Evolutionary conservation across 2,797 vertebrate species (phyloP).

Genomic region (Sebastes goodei): DNA sequence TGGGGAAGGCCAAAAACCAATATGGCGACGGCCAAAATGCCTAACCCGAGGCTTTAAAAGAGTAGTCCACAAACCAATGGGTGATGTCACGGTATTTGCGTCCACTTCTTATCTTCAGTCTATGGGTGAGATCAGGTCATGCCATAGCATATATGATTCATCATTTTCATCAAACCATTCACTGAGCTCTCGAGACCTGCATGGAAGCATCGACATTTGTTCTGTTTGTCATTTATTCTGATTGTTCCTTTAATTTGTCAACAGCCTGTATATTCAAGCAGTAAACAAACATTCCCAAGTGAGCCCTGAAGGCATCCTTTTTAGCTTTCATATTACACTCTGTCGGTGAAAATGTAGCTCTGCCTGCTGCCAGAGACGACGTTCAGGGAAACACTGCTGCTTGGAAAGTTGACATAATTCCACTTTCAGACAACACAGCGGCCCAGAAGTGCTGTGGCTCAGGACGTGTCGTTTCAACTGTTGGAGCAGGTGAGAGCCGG

Average conservation of each 20-base stretch:
- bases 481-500: conserved; percentile 32
- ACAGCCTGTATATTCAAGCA: conserved; percentile 15
- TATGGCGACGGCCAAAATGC: no score
- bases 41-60: no score
- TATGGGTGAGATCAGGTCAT: background rate
- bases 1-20: no score
- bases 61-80: no score
- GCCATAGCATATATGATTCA: background rate
- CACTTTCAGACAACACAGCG: conserved; percentile 14
- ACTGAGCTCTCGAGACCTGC: background rate
- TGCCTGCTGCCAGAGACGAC: conserved; percentile 30
- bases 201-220: background rate
- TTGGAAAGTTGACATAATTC: conserved; percentile 43
- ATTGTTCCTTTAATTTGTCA: conserved; percentile 28
- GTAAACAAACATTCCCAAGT: conserved; percentile 33
- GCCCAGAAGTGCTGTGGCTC: background rate
- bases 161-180: background rate
- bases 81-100: no score
- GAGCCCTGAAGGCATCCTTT: conserved; percentile 46
- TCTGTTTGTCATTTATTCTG: background rate
- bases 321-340: conserved; percentile 3
- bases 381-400: conserved; percentile 28
- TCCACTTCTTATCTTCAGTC: no score
- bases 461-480: conserved; percentile 9
- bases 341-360: conserved; percentile 15